A percentile compares a stretch with the other conserved stretches of the same genome.
Evolutionary conservation across 2,888 invertebrate species (phyloP).

Genomic region (Aelia acuminata): DNA sequence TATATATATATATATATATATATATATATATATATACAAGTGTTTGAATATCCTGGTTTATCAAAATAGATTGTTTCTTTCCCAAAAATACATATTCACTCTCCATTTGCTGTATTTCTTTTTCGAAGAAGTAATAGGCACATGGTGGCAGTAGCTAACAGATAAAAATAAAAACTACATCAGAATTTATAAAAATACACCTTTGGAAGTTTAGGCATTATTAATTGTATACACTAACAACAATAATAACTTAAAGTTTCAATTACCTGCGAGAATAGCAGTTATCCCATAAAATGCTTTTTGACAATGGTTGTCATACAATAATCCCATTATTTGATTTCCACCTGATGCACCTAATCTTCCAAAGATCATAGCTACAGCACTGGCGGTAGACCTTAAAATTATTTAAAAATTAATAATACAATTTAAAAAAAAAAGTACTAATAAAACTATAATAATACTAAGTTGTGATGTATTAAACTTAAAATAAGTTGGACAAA

Average conservation of each 20-base stretch:
- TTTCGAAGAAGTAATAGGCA: not conserved
- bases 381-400: slow-evolving; percentile 45
- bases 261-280: slow-evolving; percentile 54
- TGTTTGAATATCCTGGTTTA: not conserved
- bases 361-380: slow-evolving; percentile 50
- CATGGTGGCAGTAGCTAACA: not conserved
- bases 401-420: not conserved
- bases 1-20: no score
- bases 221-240: not conserved
- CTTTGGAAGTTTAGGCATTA: not conserved
- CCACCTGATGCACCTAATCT: slow-evolving; percentile 44
- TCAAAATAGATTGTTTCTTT: not conserved
- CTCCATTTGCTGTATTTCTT: not conserved
- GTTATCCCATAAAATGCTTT: slow-evolving; percentile 57
- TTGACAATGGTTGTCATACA: slow-evolving; percentile 55
- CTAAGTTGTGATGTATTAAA: no score
- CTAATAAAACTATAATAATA: no score
- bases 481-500: no score
- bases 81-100: not conserved
- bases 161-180: not conserved
- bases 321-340: slow-evolving; percentile 47
- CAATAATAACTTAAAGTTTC: not conserved
- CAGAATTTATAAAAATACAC: not conserved
- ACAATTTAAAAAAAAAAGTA: no score
- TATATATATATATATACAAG: not conserved